Evolutionary conservation across 2,797 vertebrate species (phyloP), one percentile per base, ranked within the genome.

Genomic region (Otus scops): DNA sequence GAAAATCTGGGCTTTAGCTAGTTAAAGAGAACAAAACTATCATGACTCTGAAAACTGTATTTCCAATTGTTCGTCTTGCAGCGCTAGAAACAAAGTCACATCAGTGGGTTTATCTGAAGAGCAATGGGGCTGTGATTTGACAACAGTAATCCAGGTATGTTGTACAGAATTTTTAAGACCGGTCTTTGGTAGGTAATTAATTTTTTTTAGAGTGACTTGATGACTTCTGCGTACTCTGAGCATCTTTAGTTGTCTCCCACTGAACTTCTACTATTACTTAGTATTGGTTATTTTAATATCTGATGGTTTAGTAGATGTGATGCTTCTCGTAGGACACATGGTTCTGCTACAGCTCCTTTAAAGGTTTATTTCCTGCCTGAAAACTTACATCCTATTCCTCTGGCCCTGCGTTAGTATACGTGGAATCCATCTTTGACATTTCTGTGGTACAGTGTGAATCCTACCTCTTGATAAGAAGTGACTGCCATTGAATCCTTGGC

Each of bases 351-450:
- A 70, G 59, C 27, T 82, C 9, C 71, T 64, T 51, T 43, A 32
- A 34, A 68, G 50, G 13, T 75, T 23, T 12, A 4, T 36, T 67
- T 64, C n/a, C 34, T 70, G 54, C 51, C 69, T 76, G 24, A 64
- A 26, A 67, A 69, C 36, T 7, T 12, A 6, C n/a, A 9, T 30
- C 48, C 50, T 27, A 7, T 41, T 63, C 26, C 23, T 5, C 3
- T 22, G 22, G 27, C 67, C n/a, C 39, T 19, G 67, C 5, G 2
- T 53, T 50, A 24, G 32, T 32, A 1, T 1, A 34, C 1, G 0
- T 21, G 75, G 28, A 32, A 34, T 32, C 54, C 24, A 7, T 11
- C 60, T 51, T 11, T 41, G 50, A 20, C 15, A 43, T 26, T 10
- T 16, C 64, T 27, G 60, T 38, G 50, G 17, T 8, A 7, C 15